Base-by-base conservation (phyloP, 2,888 invertebrate genomes). In the Hetaerina titia region DNA sequence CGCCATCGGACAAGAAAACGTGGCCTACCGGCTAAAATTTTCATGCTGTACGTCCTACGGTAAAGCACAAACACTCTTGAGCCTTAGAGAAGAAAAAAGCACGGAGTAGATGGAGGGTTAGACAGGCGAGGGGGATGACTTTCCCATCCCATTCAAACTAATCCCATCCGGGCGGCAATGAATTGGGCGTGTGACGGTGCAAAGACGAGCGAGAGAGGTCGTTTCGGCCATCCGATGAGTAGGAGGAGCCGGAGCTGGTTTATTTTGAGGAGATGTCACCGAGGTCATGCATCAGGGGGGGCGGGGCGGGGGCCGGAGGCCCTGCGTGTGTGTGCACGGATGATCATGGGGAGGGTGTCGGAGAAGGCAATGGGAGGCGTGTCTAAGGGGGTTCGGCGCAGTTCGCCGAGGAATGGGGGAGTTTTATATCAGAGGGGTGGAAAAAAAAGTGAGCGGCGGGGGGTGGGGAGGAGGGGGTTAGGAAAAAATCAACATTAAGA, bases 231-330 rank as follows among this genome's bases (percentile, higher is more conserved):
- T 88, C 56, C 15, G 17, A 64, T 17, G 45, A 69, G 69, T n/a
- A 45, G 90, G 64, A 90, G 90, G 64, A 90, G 64, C 64, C 69
- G 25, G 25, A 81, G n/a, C 25, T 81, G 31, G 8, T 45, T 74
- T 74, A 69, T 92, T 92, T 92, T 69, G 69, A 92, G 92, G 31
- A 69, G 69, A 74, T 63, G 92, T 92, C 92, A 69, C 13, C 22
- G 11, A 22, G 74, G 69, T 45, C 89, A 89, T 45, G 89, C 58
- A 89, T 31, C 89, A 9, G 57, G 58, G 89, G 22, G 69, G 88
- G 45, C 17, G 57, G 60, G 13, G n/a, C n/a, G n/a, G 89, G 64
- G 64, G 22, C 9, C 45, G 63, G 64, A 45, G 31, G 31, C 31
- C 31, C 31, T 8, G 19, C 13, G 63, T 9, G 11, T 15, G 17